Conservation (phyloP, 1,140 invertebrate genomes). For the Maconellicoccus hirsutus region DNA sequence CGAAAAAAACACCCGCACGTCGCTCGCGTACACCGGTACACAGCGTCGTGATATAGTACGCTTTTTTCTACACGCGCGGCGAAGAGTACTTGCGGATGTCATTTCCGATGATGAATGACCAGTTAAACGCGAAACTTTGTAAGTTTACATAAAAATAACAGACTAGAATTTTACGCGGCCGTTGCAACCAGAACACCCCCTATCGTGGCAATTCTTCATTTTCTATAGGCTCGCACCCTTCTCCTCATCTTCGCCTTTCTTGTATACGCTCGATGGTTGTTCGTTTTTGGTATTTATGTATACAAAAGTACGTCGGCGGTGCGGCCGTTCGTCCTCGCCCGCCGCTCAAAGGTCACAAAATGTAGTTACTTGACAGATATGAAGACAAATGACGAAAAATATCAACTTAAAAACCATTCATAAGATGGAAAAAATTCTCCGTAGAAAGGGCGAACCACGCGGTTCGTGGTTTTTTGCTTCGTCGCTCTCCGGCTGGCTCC, state of each 20-base stretch:
- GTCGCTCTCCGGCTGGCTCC: no score
- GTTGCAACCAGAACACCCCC: not conserved
- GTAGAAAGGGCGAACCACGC: no score
- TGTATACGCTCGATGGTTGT: no score
- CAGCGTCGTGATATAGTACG: not conserved
- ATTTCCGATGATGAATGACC: conserved; percentile 8
- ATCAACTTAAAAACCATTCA: not conserved
- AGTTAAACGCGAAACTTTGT: conserved; percentile 8
- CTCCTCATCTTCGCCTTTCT: no score
- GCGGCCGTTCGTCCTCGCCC: no score
- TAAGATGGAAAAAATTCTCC: no score
- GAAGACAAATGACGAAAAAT: conserved; percentile 4
- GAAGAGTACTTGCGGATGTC: conserved; percentile 2
- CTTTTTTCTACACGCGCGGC: no score
- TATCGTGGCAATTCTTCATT: not conserved
- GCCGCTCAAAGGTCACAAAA: not conserved
- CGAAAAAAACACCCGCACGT: no score
- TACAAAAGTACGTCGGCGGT: no score
- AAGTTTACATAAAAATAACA: conserved; percentile 10
- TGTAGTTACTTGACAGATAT: conserved; percentile 9
- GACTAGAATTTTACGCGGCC: not conserved
- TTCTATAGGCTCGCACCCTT: not conserved
- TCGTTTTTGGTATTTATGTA: not conserved
- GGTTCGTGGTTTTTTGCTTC: no score
- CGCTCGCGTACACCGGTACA: no score